Conservation (phyloP, 2,888 invertebrate genomes). For the Cerastis leucographa region DNA sequence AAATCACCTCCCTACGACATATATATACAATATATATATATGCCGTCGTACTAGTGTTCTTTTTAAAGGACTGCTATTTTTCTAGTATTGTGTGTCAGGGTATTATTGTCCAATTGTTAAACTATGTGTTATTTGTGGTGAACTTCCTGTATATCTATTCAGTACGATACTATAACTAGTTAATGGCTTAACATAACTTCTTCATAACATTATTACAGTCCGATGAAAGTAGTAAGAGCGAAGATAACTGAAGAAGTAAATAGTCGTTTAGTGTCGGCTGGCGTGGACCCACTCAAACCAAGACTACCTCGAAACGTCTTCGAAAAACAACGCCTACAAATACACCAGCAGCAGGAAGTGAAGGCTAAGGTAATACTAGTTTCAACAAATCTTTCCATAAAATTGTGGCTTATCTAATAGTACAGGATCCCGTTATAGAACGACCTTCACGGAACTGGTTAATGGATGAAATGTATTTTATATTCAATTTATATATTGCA, state of each 20-base stretch:
- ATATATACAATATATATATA: too few species aligned
- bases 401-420: not conserved
- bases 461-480: too few species aligned
- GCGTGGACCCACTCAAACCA: conserved; percentile 92
- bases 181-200: not conserved
- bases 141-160: not conserved
- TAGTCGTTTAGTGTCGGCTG: conserved; percentile 90
- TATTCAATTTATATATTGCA: too few species aligned
- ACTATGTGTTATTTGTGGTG: not conserved
- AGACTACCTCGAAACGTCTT: conserved; percentile 90
- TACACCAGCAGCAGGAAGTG: conserved; percentile 90
- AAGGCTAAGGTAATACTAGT: conserved; percentile 91
- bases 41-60: too few species aligned
- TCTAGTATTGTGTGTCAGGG: not conserved
- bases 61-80: not conserved
- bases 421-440: too few species aligned
- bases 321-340: conserved; percentile 89
- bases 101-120: not conserved
- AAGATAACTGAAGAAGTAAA: conserved; percentile 89
- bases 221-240: conserved; percentile 83
- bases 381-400: not conserved
- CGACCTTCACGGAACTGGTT: too few species aligned
- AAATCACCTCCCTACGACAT: too few species aligned
- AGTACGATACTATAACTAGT: not conserved
- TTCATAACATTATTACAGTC: conserved; percentile 72